phyloP scores from a whole-genome alignment of 2,113 vertebrate genomes.

The Gobius niger region DNA sequence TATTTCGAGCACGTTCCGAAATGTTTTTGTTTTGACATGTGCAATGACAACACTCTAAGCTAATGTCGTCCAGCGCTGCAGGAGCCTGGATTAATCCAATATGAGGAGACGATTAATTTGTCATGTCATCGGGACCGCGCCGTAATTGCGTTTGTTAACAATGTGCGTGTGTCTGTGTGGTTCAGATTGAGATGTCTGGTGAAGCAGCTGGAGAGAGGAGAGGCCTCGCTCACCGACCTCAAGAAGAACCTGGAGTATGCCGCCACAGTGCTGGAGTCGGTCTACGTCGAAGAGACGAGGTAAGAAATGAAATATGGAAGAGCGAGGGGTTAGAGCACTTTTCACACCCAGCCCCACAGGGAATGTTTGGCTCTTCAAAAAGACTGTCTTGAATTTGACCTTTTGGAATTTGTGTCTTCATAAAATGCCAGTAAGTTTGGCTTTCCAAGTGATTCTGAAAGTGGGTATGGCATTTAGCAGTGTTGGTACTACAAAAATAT shows the following conservation, averaged over 20 bases:
- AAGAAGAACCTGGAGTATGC: constrained; percentile 99
- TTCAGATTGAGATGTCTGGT: constrained; percentile 91
- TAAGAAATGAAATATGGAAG: constrained; percentile 43
- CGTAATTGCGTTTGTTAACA: constrained; percentile 57
- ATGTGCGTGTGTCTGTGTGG: constrained; percentile 42
- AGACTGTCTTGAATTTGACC: no score
- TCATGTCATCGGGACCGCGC: constrained; percentile 31
- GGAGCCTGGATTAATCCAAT: constrained; percentile 37
- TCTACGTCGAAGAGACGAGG: constrained; percentile 97
- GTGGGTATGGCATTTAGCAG: no score
- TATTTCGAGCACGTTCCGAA: background rate
- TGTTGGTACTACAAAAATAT: background rate
- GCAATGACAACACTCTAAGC: background rate
- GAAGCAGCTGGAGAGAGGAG: constrained; percentile 95
- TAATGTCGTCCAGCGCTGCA: background rate
- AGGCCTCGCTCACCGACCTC: constrained; percentile 90
- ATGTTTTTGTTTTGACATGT: background rate
- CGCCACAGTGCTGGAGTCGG: constrained; percentile 91
- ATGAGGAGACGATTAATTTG: constrained; percentile 34
- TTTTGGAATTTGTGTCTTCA: no score
- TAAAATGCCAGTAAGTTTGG: no score
- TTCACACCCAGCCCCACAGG: background rate
- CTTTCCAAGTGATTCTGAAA: no score
- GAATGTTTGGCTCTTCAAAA: background rate
- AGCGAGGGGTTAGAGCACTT: background rate